phyloP scores from a whole-genome alignment of 2,797 vertebrate genomes.

The Melanogrammus aeglefinus region DNA sequence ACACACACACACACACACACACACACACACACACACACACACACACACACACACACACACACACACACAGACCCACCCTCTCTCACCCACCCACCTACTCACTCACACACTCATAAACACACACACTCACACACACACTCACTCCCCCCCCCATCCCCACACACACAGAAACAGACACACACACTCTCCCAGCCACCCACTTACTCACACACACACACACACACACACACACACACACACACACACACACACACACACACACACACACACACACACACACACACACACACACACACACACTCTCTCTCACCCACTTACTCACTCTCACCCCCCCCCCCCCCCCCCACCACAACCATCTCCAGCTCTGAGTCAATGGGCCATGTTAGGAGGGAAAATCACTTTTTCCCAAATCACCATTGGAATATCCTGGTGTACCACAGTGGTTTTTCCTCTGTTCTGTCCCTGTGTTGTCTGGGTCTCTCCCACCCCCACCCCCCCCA shows the following conservation, averaged over 20 bases:
- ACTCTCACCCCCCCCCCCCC: constrained; percentile 33
- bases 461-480: no score
- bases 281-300: neutral
- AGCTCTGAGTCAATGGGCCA: constrained; percentile 40
- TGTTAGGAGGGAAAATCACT: constrained; percentile 49
- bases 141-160: no score
- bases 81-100: no score
- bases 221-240: no score
- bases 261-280: neutral
- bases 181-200: neutral
- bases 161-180: no score
- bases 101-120: neutral
- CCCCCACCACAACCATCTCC: constrained; percentile 41
- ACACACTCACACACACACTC: neutral
- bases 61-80: no score
- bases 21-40: neutral
- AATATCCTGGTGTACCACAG: neutral
- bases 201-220: neutral
- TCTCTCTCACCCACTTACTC: neutral
- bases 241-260: no score
- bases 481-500: no score
- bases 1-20: neutral
- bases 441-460: neutral
- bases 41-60: no score
- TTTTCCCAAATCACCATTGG: constrained; percentile 46